Evolutionary conservation across 2,888 invertebrate species (phyloP), one percentile per base, ranked within the genome.

Genomic region (Eumacrocentrus americanus): DNA sequence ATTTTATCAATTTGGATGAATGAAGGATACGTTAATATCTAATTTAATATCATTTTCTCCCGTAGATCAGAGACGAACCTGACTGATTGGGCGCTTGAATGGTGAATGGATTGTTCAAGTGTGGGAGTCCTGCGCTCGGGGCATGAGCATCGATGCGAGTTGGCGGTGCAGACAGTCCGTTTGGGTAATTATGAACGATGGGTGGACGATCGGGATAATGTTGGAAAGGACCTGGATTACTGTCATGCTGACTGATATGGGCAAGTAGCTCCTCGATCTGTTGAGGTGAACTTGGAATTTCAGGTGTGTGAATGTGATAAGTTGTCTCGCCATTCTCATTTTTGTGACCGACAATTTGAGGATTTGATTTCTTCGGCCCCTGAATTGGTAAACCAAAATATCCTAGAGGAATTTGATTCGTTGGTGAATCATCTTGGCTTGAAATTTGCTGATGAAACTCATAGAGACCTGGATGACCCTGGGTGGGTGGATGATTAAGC

Each of bases 251-350:
- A 14, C 73, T 72, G 35, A 82, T 76, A 58, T 81, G 81, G 1
- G 77, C 76, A 38, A 81, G 66, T 22, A 81, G 66, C 61, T 81
- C 77, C 54, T 81, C 78, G 51, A 81, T 76, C 60, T 80, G 80
- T 55, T 76, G 76, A 0, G 74, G 76, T 22, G 79, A 72, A 51
- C 62, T 75, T 0, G 77, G 78, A 50, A 78, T 67, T 60, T 76
- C 73, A n/a, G 77, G 67, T 5, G 79, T 70, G 55, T 79, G 79
- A 14, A 80, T 69, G 59, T 78, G 78, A 70, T 79, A 79, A 1
- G 76, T 79, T 0, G 77, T 78, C 47, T 78, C 77, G 4, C 78
- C 79, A 50, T 77, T 73, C 50, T 78, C 78, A 62, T 76, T 71
- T 66, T 76, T 76, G 52, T 78, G 78, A 1, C 77, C 53, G 40